Conservation (phyloP, 2,797 vertebrate genomes). For the Nasua narica region DNA sequence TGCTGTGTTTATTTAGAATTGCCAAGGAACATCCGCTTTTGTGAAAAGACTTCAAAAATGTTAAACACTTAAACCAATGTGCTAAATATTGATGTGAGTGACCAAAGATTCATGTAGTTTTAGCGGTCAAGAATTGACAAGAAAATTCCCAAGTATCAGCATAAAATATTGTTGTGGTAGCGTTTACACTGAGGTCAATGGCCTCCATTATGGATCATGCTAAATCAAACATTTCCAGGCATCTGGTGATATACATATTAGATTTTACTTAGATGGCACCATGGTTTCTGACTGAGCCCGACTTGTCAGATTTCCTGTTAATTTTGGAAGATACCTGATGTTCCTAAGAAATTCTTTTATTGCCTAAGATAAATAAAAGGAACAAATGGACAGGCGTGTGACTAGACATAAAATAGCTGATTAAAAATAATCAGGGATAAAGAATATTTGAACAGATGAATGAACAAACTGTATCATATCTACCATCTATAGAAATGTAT, state of each 20-base stretch:
- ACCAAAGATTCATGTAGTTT: background rate
- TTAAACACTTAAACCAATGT: background rate
- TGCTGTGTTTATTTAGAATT: background rate
- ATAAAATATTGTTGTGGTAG: background rate
- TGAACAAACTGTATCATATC: background rate
- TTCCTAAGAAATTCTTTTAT: background rate
- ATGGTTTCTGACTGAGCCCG: background rate
- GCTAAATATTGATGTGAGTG: background rate
- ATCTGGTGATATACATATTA: too few relatives aligned
- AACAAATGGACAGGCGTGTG: background rate
- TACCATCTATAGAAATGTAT: background rate
- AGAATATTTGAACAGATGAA: background rate
- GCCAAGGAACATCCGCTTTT: background rate
- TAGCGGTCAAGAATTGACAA: background rate
- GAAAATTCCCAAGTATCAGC: background rate
- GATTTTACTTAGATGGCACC: background rate
- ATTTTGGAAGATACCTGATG: background rate
- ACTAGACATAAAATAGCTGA: background rate
- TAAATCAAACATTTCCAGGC: background rate
- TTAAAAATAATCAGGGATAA: background rate
- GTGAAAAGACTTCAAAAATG: background rate
- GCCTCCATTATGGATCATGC: fast-evolving
- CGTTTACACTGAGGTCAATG: fast-evolving
- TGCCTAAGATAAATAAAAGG: background rate
- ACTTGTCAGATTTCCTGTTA: background rate